A percentile compares a stretch with the other conserved stretches of the same genome.
Evolutionary conservation across 2,113 vertebrate species (phyloP).

Genomic region (Malurus cyaneus): DNA sequence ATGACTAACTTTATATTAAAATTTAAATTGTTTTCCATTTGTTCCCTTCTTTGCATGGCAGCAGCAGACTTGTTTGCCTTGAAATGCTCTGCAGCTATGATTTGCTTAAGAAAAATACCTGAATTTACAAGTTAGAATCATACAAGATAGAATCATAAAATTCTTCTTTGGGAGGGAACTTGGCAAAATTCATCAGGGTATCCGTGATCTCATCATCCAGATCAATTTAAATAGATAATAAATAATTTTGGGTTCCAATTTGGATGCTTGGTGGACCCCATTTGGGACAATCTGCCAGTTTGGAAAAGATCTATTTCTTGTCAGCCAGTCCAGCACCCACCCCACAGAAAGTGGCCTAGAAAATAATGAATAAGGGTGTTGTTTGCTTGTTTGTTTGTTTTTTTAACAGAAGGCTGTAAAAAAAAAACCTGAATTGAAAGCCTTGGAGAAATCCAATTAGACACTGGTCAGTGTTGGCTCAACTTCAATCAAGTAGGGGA

Average conservation of each 20-base stretch:
- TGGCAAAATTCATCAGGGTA: neutral
- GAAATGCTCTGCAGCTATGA: neutral
- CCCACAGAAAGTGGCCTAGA: neutral
- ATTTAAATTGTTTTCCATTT: neutral
- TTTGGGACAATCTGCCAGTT: neutral
- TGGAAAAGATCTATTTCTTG: neutral
- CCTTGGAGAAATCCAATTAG: too few species aligned
- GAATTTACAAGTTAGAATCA: neutral
- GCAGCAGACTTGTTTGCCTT: neutral
- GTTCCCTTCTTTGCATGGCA: neutral
- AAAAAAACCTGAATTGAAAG: neutral
- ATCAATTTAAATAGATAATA: too few species aligned
- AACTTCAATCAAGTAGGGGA: neutral
- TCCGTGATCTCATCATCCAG: neutral
- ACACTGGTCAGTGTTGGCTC: neutral
- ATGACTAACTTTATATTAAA: neutral
- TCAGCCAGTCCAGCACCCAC: neutral
- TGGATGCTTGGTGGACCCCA: rapidly evolving
- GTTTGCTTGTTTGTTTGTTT: too few species aligned
- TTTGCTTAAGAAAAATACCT: neutral
- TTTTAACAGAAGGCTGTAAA: neutral
- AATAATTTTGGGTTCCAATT: neutral
- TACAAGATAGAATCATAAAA: neutral
- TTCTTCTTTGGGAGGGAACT: neutral
- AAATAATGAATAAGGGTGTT: neutral